A percentile compares a stretch with the other conserved stretches of the same genome.
phyloP scores from a whole-genome alignment of 2,797 vertebrate species.

The Helostoma temminkii region DNA sequence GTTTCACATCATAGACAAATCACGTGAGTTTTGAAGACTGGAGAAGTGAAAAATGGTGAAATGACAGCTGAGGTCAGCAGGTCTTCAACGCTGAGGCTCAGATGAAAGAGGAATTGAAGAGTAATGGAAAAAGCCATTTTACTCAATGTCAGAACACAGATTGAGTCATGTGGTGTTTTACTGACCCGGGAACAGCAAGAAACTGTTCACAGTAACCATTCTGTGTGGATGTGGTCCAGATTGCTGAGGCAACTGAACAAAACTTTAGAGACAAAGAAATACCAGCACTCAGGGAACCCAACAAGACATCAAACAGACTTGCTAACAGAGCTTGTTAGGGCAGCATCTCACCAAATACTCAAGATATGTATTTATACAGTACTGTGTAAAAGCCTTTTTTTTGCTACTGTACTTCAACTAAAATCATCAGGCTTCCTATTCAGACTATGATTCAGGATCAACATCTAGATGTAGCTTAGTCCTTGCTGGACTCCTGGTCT shows the following conservation, averaged over 20 bases:
- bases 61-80: slow-evolving; percentile 48
- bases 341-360: background rate
- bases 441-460: too few relatives aligned
- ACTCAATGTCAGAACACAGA: slow-evolving; percentile 15
- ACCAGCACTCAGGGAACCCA: slow-evolving; percentile 45
- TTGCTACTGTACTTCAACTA: too few relatives aligned
- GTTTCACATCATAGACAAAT: background rate
- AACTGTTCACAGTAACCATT: slow-evolving; percentile 2
- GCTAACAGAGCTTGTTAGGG: slow-evolving; percentile 1
- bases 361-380: too few relatives aligned
- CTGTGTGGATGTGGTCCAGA: background rate
- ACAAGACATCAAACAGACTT: background rate
- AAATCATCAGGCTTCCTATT: too few relatives aligned
- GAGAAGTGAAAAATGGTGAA: slow-evolving; percentile 75
- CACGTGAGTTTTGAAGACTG: slow-evolving; percentile 46
- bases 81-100: slow-evolving; percentile 1
- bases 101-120: slow-evolving; percentile 62
- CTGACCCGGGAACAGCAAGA: background rate
- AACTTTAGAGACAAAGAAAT: slow-evolving; percentile 17
- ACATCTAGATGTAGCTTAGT: too few relatives aligned
- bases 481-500: too few relatives aligned
- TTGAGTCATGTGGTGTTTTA: background rate
- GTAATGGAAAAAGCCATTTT: slow-evolving; percentile 21
- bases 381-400: too few relatives aligned
- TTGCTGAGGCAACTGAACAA: slow-evolving; percentile 17